Conservation (phyloP, 2,113 vertebrate genomes). For the Scartelaos histophorus region DNA sequence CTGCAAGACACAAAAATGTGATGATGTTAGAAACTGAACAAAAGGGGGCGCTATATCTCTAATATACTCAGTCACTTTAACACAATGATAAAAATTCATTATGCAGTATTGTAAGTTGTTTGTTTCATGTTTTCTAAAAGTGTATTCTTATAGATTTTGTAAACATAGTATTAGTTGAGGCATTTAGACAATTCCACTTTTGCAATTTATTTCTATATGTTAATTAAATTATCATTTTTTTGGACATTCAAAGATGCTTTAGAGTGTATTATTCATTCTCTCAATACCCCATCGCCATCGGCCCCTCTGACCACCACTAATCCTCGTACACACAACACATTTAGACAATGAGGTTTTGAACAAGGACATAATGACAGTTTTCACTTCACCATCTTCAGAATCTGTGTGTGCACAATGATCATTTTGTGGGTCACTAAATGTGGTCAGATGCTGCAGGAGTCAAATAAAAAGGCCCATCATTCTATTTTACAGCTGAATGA, state of each 20-base stretch:
- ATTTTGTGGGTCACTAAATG: conserved; percentile 20
- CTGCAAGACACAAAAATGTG: conserved; percentile 64
- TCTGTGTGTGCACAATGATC: conserved; percentile 10
- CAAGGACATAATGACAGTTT: neutral
- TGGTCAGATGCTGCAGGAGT: conserved; percentile 30
- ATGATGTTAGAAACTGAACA: conserved; percentile 36
- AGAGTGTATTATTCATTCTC: too few species aligned
- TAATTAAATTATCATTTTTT: neutral
- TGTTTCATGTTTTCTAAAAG: neutral
- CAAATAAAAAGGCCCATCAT: conserved; percentile 33
- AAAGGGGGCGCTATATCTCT: conserved; percentile 33
- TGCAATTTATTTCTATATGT: neutral
- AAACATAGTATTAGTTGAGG: neutral
- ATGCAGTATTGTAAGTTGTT: neutral
- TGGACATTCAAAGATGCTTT: too few species aligned
- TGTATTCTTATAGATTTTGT: neutral
- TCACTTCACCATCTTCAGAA: neutral
- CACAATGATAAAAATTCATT: neutral
- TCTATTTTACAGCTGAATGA: conserved; percentile 23
- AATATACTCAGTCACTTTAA: neutral
- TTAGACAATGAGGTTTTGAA: too few species aligned
- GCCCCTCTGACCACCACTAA: too few species aligned
- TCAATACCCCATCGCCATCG: too few species aligned
- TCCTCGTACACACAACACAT: too few species aligned
- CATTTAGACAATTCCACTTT: neutral